Base-by-base conservation (phyloP, 2,113 vertebrate genomes). In the Caretta caretta region DNA sequence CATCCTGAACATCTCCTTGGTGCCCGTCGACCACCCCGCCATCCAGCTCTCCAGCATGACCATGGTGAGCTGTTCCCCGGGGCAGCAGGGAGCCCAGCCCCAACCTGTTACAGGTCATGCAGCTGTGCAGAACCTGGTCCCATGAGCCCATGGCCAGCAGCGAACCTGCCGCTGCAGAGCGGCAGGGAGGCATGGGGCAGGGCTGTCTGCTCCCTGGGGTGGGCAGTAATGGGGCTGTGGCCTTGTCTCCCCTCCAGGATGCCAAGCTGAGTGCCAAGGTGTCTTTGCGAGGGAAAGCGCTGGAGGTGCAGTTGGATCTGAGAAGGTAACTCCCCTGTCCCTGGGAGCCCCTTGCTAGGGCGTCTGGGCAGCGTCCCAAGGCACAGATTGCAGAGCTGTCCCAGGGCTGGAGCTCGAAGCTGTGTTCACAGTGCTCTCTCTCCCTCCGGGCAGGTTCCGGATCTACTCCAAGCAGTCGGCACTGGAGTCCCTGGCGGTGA, bases 381-480 rank as follows among this genome's bases (percentile, higher is more conserved):
- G 3, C 12, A 46, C 48, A 38, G 79, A 27, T 8, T 29, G n/a
- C 59, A 20, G 48, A 53, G 51, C 51, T 3, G 51, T 54, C 53
- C 20, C 53, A 22, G 20, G 53, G 53, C 53, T 54, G 1, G 11
- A 50, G 29, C 72, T 29, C 5, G 11, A 27, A 59, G 57, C 11
- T 11, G 27, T 12, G 31, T n/a, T 46, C 31, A 92, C 0, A 0
- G 35, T 5, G 62, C 5, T 0, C n/a, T 54, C 57, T 69, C 48
- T 48, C 25, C 25, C 54, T 80, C 80, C 51, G 59, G 42, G 1
- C 97, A 99, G 99, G 97, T 99, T 99, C 96, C 99, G 99, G 92
- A 99, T 99, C 94, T 99, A 98, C 96, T 99, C 99, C 22, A 99
- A 99, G 94, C 99, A 99, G 93, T 99, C 99, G 1, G 99, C 99